These are phyloP conservation scores for Elephas maximus DNA, from an alignment of 2,113 vertebrate species.

Conservation along the genomic window DNA sequence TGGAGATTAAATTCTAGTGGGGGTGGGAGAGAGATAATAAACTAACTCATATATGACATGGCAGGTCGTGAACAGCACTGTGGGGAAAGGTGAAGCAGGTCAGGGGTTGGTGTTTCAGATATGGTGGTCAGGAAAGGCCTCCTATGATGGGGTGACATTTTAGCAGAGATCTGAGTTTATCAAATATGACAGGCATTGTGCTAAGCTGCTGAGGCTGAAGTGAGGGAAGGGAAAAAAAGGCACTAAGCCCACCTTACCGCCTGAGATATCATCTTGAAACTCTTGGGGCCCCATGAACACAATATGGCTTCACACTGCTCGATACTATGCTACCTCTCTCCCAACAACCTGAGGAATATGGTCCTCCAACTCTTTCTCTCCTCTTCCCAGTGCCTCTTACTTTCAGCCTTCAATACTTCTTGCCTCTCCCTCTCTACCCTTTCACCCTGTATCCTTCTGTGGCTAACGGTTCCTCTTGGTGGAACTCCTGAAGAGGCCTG, in stretches of 20 bases:
- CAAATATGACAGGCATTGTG: not conserved
- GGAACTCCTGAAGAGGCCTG: not conserved
- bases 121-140: not conserved
- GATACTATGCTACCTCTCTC: not conserved
- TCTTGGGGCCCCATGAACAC: not conserved
- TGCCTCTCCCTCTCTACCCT: not conserved
- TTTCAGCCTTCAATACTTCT: not conserved
- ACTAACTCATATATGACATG: not conserved
- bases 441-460: not conserved
- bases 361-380: not conserved
- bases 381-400: not conserved
- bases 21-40: not conserved
- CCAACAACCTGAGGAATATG: not conserved
- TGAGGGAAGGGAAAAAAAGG: not conserved
- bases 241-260: not conserved
- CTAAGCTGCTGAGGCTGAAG: not conserved
- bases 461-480: not conserved
- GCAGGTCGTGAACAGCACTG: not conserved
- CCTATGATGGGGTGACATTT: not conserved
- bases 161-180: not conserved
- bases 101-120: not conserved
- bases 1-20: too few relatives aligned
- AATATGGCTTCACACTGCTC: not conserved
- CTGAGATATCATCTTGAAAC: not conserved
- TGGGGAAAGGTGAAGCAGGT: not conserved